phyloP scores from a whole-genome alignment of 2,797 vertebrate species.

The Acropternis orthonyx region DNA sequence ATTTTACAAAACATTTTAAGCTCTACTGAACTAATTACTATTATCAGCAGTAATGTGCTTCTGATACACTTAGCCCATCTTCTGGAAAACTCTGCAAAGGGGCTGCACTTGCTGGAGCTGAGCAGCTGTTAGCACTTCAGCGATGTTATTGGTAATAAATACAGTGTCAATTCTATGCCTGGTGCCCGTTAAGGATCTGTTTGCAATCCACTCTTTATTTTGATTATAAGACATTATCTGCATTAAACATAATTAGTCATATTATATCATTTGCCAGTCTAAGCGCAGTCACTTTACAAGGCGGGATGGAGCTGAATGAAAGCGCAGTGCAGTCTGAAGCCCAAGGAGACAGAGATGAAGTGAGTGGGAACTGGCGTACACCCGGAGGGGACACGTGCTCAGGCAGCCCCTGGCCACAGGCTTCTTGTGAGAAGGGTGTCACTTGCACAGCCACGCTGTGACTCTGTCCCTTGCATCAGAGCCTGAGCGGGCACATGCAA shows the following conservation, averaged over 20 bases:
- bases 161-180: slow-evolving; percentile 1
- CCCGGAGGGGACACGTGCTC: neutral
- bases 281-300: neutral
- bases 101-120: slow-evolving; percentile 46
- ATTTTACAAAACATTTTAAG: slow-evolving; percentile 53
- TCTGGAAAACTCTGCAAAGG: slow-evolving; percentile 63
- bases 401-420: neutral
- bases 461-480: neutral
- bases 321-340: neutral
- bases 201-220: slow-evolving; percentile 57
- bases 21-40: slow-evolving; percentile 61
- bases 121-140: slow-evolving; percentile 59
- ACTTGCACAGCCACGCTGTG: neutral
- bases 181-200: slow-evolving; percentile 46
- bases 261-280: slow-evolving; percentile 12
- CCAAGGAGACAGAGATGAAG: neutral
- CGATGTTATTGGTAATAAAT: neutral
- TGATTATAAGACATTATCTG: slow-evolving; percentile 63
- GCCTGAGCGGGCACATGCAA: neutral
- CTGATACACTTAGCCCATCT: slow-evolving; percentile 39
- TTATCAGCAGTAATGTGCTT: slow-evolving; percentile 51
- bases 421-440: neutral
- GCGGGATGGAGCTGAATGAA: neutral
- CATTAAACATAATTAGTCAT: slow-evolving; percentile 50
- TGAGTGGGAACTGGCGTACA: neutral